Evolutionary conservation across 2,113 vertebrate species (phyloP), one percentile per base, ranked within the genome.

Genomic region (Apodemus speciosus): DNA sequence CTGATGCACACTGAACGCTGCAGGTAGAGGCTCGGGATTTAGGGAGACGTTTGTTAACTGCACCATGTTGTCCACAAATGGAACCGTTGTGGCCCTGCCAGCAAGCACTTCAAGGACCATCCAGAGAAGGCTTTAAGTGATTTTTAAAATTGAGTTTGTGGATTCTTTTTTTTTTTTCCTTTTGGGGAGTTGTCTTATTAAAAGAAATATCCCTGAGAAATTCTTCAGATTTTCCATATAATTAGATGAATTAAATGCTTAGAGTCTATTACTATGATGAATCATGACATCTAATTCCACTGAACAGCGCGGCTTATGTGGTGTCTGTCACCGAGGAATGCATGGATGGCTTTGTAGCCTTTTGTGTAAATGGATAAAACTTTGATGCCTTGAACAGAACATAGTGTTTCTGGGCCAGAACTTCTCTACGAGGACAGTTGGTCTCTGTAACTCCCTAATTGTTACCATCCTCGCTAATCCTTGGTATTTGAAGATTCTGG

Each of bases 181-280:
- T 87, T 30, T 60, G 71, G 32, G 15, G 56, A 77, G 51, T 72
- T 81, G n/a, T 64, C 46, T 86, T 75, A 53, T 79, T 46, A 69
- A 64, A 89, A 86, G 88, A 77, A 46, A 76, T 84, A 87, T 87
- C 18, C 35, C 62, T 21, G 60, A 66, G 86, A 94, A 88, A 32
- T 13, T 62, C 81, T 51, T 81, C 87, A 68, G 49, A 69, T 51
- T 94, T 92, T 64, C 49, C 83, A 60, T 2, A 43, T 30, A 83
- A 69, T 27, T 49, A 81, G 93, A 95, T n/a, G 46, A 93, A 84
- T 85, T 72, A 91, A 79, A 40, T 51, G 27, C 68, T 92, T 85
- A 66, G 3, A 60, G 25, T 86, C 81, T 77, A 7, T 75, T 80
- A 43, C 80, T 75, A 8, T 46, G 32, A 77, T 64, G 40, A 38